Evolutionary conservation across 37 sponge, comb jelly and placozoan species (phyloP).

Genomic region (Halisarca cf. caerulea): DNA sequence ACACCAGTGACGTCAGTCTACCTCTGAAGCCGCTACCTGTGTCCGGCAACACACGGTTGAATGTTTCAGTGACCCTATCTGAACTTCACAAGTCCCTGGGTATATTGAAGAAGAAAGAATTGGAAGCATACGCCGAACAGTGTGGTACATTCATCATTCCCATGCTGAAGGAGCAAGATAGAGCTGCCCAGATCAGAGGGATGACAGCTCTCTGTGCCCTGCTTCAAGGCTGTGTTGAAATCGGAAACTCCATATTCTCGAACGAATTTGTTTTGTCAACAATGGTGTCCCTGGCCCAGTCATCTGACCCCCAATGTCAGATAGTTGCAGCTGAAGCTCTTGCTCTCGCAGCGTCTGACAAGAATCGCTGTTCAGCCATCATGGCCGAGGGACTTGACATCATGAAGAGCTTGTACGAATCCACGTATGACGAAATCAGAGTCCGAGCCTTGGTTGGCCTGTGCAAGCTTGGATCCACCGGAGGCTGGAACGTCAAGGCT

Average conservation of each 20-base stretch:
- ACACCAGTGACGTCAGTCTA: conserved; percentile 35
- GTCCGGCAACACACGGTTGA: conserved; percentile 51
- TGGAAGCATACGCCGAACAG: conserved; percentile 29
- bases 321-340: conserved; percentile 75
- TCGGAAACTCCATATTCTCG: conserved; percentile 63
- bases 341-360: conserved; percentile 89
- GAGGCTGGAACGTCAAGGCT: conserved; percentile 82
- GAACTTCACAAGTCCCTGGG: conserved; percentile 53
- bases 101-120: conserved; percentile 17
- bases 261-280: conserved; percentile 51
- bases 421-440: conserved; percentile 58
- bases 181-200: conserved; percentile 31
- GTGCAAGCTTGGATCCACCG: conserved; percentile 82
- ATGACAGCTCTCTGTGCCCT: conserved; percentile 68
- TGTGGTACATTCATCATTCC: conserved; percentile 50
- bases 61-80: conserved; percentile 67
- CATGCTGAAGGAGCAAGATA: conserved; percentile 32
- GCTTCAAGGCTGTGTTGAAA: conserved; percentile 66
- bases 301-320: conserved; percentile 57
- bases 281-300: conserved; percentile 52
- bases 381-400: conserved; percentile 63
- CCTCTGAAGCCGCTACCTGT: conserved; percentile 25
- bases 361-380: conserved; percentile 69
- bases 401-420: conserved; percentile 68
- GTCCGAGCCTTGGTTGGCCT: conserved; percentile 91